Evolutionary conservation across 2,888 invertebrate genomes (phyloP).

Genomic region (Lithophane ornitopus): DNA sequence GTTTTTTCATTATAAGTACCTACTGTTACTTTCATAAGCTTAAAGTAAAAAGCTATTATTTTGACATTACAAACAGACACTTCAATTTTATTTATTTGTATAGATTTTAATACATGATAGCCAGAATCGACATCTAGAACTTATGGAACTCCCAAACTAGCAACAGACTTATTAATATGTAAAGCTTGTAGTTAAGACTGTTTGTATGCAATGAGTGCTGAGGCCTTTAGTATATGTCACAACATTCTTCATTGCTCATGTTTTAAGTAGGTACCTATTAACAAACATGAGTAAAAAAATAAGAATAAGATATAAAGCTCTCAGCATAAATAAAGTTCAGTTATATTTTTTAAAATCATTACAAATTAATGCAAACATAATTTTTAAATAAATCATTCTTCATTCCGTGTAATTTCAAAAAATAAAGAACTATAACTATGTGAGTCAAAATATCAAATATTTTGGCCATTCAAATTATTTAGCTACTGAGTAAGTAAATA

Average conservation of each 20-base stretch:
- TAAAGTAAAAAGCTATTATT: no score
- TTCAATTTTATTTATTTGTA: no score
- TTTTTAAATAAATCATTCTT: not conserved
- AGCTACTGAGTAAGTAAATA: not conserved
- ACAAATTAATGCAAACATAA: not conserved
- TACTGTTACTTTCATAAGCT: no score
- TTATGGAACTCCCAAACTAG: not conserved
- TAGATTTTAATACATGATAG: not conserved
- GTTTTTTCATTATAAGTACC: no score
- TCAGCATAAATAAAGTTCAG: not conserved
- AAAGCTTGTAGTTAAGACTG: constrained; percentile 10
- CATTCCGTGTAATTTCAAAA: not conserved
- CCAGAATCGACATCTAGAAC: not conserved
- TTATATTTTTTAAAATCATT: not conserved
- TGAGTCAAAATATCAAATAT: not conserved
- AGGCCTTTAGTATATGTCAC: not conserved
- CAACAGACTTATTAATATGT: constrained; percentile 48
- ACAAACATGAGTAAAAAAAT: not conserved
- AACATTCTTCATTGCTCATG: not conserved
- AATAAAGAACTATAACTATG: not conserved
- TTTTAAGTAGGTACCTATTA: not conserved
- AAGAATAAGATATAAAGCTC: not conserved
- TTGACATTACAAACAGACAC: no score
- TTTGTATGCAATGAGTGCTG: constrained; percentile 47
- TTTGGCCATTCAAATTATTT: not conserved